phyloP scores from a whole-genome alignment of 2,113 vertebrate genomes.

The Urocynchramus pylzowi region DNA sequence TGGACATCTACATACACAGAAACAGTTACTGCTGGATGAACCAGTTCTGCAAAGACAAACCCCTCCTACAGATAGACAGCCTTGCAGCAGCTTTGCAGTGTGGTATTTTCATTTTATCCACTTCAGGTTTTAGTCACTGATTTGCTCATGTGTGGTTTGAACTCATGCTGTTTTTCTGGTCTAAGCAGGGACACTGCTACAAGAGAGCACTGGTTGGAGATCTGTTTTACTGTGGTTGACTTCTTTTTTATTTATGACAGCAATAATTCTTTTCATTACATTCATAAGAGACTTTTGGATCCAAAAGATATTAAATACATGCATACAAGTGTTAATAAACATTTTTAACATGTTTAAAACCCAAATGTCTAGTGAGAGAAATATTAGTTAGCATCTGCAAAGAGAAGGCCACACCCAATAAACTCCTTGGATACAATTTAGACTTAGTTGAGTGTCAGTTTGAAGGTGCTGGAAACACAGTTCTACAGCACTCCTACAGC shows the following conservation, averaged over 20 bases:
- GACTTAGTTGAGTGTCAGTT: background rate
- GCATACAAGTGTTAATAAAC: background rate
- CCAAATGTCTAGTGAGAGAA: background rate
- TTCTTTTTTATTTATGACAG: background rate
- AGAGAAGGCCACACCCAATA: background rate
- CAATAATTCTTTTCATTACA: background rate
- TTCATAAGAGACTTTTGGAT: background rate
- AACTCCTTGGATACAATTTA: background rate
- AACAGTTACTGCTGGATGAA: background rate
- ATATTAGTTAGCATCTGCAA: background rate
- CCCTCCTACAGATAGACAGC: background rate
- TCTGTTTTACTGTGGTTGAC: background rate
- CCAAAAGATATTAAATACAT: background rate
- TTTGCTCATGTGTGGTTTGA: background rate
- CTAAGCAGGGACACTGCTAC: background rate
- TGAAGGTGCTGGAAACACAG: background rate
- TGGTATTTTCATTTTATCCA: background rate
- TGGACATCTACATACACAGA: conserved; percentile 79
- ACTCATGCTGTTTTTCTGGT: background rate
- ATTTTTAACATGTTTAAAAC: background rate
- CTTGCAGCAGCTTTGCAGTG: background rate
- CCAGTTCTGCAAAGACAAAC: background rate
- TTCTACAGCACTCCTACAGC: background rate
- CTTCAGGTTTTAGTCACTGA: background rate
- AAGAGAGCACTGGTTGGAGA: background rate